Evolutionary conservation across 2,888 invertebrate species (phyloP).

Genomic region (Agonopterix alstromeriana): DNA sequence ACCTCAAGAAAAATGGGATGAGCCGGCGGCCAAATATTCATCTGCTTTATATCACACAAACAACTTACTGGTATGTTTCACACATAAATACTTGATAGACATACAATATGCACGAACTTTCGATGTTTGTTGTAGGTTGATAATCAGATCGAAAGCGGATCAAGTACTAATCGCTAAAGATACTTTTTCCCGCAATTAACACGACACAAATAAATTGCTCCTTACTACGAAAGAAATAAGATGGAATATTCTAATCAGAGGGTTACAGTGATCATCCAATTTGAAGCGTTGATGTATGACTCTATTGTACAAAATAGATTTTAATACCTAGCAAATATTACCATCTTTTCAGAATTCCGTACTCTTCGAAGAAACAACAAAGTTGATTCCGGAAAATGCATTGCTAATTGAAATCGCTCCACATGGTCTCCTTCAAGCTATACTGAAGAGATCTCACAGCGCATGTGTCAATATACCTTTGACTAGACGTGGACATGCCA

Average conservation of each 20-base stretch:
- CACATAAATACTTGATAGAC: not conserved
- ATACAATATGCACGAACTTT: no score
- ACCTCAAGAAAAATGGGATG: slow-evolving; percentile 80
- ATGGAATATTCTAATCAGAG: no score
- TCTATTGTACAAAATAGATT: not conserved
- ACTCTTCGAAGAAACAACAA: slow-evolving; percentile 85
- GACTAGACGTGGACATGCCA: slow-evolving; percentile 80
- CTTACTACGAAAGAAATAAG: no score
- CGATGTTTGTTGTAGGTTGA: no score
- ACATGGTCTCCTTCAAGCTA: slow-evolving; percentile 89
- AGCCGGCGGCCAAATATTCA: slow-evolving; percentile 75
- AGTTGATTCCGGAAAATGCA: slow-evolving; percentile 84
- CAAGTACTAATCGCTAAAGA: no score
- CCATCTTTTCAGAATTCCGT: slow-evolving; percentile 66
- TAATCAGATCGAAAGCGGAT: no score
- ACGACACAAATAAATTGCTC: no score
- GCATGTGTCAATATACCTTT: slow-evolving; percentile 82
- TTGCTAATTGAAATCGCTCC: slow-evolving; percentile 92
- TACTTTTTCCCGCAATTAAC: no score
- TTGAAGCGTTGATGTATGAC: no score
- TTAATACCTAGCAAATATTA: not conserved
- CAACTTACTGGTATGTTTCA: slow-evolving; percentile 79
- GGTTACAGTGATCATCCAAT: no score
- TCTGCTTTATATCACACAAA: slow-evolving; percentile 92
- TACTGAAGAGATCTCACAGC: slow-evolving; percentile 84